phyloP scores from a whole-genome alignment of 2,113 vertebrate species.

The Ondatra zibethicus region DNA sequence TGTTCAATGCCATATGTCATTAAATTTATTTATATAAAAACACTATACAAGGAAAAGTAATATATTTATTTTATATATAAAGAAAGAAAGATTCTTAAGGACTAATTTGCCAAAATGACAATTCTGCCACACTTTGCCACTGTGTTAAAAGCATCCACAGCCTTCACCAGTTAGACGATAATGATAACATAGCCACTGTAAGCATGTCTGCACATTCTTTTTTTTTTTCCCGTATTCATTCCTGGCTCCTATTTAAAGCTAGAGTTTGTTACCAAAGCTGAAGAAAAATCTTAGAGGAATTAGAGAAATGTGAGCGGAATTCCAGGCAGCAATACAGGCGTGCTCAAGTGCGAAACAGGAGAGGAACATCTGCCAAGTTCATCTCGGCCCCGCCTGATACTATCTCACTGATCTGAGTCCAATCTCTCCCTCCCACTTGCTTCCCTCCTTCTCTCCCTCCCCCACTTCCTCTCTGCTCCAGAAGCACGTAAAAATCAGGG shows the following conservation, averaged over 20 bases:
- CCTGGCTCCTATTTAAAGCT: slow-evolving; percentile 48
- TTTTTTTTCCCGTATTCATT: slow-evolving; percentile 52
- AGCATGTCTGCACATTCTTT: background rate
- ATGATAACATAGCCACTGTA: background rate
- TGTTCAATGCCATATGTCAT: background rate
- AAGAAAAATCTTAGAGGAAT: slow-evolving; percentile 74
- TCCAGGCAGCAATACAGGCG: slow-evolving; percentile 58
- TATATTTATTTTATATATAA: background rate
- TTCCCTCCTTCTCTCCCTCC: slow-evolving; percentile 62
- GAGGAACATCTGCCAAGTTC: slow-evolving; percentile 37
- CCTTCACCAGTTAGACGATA: background rate
- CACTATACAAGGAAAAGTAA: background rate
- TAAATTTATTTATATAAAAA: background rate
- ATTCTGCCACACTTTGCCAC: background rate
- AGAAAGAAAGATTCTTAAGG: background rate
- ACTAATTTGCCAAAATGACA: background rate
- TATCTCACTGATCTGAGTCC: slow-evolving; percentile 64
- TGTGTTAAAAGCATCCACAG: background rate
- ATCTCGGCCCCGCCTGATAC: slow-evolving; percentile 60
- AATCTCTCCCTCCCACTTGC: slow-evolving; percentile 33
- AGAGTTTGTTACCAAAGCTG: slow-evolving; percentile 68
- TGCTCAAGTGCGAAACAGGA: slow-evolving; percentile 49
- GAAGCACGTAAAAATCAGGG: slow-evolving; percentile 54
- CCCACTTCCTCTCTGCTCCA: slow-evolving; percentile 61
- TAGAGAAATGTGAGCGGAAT: slow-evolving; percentile 65